phyloP scores from a whole-genome alignment of 2,797 vertebrate genomes.

The Cirrhinus mrigala region DNA sequence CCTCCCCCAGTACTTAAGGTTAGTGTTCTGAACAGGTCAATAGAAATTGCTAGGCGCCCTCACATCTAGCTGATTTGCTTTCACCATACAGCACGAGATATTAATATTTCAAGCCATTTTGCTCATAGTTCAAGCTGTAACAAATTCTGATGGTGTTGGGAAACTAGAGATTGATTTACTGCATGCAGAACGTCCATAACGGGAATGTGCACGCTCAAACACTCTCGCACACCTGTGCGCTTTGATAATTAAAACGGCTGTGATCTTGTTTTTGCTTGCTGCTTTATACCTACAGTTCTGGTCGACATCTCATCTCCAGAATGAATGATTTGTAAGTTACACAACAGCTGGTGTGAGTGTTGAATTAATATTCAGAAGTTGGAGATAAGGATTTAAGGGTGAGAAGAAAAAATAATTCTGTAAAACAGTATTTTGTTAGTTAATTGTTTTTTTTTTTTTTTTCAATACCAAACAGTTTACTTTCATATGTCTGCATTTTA shows the following conservation, averaged over 20 bases:
- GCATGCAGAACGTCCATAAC: slow-evolving; percentile 54
- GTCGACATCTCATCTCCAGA: slow-evolving; percentile 42
- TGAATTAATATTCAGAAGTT: background rate
- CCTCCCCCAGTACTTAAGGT: slow-evolving; percentile 15
- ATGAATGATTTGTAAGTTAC: slow-evolving; percentile 18
- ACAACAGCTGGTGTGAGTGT: background rate
- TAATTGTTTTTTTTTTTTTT: background rate
- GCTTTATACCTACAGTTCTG: slow-evolving; percentile 47
- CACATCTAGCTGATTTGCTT: background rate
- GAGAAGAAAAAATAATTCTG: background rate
- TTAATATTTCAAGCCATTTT: slow-evolving; percentile 20
- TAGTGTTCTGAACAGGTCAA: background rate
- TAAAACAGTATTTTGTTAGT: background rate
- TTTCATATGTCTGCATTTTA: background rate
- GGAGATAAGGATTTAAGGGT: background rate
- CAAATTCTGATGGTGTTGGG: slow-evolving; percentile 28
- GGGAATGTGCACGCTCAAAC: slow-evolving; percentile 40
- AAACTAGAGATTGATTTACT: slow-evolving; percentile 61
- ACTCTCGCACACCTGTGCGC: slow-evolving; percentile 23
- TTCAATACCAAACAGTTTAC: background rate
- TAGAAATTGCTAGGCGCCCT: background rate
- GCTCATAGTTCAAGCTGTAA: background rate
- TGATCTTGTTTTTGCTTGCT: slow-evolving; percentile 56
- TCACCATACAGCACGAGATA: background rate
- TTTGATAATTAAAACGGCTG: slow-evolving; percentile 56